A percentile compares a stretch with the other conserved stretches of the same genome.
Conservation (phyloP, 2,797 vertebrate species). For the Rhabdomys pumilio region DNA sequence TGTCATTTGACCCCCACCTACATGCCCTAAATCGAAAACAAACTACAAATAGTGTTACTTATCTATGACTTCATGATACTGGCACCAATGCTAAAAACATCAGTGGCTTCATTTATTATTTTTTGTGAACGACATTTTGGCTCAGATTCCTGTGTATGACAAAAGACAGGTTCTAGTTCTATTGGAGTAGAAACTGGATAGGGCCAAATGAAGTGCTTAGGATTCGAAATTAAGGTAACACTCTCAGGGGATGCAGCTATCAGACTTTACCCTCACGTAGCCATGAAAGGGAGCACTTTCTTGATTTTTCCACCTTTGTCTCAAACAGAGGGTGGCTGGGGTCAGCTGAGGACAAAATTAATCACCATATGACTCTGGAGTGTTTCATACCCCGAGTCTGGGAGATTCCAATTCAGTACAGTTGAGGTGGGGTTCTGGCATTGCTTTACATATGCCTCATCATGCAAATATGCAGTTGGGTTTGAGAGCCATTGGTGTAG, state of each 20-base stretch:
- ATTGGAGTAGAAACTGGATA: not conserved
- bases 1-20: slow-evolving; percentile 47
- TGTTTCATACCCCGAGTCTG: not conserved
- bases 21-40: slow-evolving; percentile 55
- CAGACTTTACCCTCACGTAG: not conserved
- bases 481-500: not conserved
- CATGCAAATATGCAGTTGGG: not conserved
- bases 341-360: not conserved
- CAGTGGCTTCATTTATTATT: not conserved
- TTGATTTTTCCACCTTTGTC: not conserved
- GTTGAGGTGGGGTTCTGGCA: not conserved
- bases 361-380: not conserved
- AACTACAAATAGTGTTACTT: slow-evolving; percentile 32
- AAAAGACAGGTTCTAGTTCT: not conserved
- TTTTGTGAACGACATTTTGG: slow-evolving; percentile 36
- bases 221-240: not conserved
- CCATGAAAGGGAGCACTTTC: not conserved
- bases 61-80: not conserved
- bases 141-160: not conserved
- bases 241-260: not conserved
- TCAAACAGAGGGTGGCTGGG: not conserved
- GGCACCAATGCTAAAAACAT: slow-evolving; percentile 17
- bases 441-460: not conserved
- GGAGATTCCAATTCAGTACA: slow-evolving; percentile 18
- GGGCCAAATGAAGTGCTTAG: not conserved